Evolutionary conservation across 2,888 invertebrate species (phyloP).

Genomic region (Mythimna lalbum): DNA sequence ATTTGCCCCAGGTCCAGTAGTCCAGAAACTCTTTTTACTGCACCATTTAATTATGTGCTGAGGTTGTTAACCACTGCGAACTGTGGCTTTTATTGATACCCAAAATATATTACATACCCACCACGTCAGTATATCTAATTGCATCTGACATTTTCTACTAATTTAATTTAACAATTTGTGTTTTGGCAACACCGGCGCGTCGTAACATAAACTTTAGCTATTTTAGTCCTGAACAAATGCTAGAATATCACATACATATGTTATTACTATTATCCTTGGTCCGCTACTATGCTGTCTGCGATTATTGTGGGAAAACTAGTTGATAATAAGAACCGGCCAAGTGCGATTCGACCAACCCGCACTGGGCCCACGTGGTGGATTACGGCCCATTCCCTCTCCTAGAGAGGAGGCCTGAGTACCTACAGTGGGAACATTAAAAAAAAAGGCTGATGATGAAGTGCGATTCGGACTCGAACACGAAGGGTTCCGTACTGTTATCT

Average conservation of each 20-base stretch:
- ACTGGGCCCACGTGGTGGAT: too few species aligned
- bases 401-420: too few species aligned
- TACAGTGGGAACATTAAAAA: too few species aligned
- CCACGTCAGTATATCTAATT: neutral
- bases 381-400: too few species aligned
- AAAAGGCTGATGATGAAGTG: too few species aligned
- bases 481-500: too few species aligned
- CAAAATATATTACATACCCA: neutral
- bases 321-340: neutral
- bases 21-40: too few species aligned
- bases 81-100: neutral
- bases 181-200: slow-evolving; percentile 3
- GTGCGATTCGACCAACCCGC: too few species aligned
- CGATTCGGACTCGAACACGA: too few species aligned
- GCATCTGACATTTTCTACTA: neutral
- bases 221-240: slow-evolving; percentile 19
- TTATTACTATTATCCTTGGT: slow-evolving; percentile 36
- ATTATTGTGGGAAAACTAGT: slow-evolving; percentile 21
- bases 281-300: slow-evolving; percentile 27
- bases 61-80: too few species aligned
- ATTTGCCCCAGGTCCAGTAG: too few species aligned
- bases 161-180: neutral
- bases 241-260: slow-evolving; percentile 17
- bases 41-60: too few species aligned
- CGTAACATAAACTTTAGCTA: slow-evolving; percentile 8